Conservation (phyloP, 1,140 invertebrate species). For the Aphis craccivora region DNA sequence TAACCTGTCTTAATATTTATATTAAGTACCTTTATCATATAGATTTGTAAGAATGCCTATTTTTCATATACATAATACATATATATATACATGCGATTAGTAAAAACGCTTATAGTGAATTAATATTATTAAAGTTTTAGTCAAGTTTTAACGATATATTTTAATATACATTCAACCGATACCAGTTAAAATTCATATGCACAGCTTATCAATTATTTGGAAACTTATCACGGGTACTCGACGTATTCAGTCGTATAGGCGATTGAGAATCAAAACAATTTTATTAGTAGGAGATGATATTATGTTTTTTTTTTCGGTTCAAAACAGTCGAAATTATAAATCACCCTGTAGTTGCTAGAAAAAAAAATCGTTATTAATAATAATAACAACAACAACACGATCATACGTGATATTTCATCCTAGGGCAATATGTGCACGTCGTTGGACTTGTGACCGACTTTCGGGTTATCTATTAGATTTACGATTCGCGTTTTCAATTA, state of each 20-base stretch:
- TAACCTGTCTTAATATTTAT: not conserved
- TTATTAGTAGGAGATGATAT: not conserved
- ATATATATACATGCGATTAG: not conserved
- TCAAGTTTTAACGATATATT: not conserved
- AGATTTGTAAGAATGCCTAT: not conserved
- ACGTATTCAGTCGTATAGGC: no score
- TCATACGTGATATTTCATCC: not conserved
- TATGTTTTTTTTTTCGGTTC: not conserved
- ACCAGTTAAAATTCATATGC: no score
- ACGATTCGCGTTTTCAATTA: not conserved
- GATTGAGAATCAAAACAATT: not conserved
- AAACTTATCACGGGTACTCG: no score
- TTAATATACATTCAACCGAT: not conserved
- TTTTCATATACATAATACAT: no score
- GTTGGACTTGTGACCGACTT: constrained; percentile 19
- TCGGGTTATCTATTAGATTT: not conserved
- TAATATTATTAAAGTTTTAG: not conserved
- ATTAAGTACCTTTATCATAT: not conserved
- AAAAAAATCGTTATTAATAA: not conserved
- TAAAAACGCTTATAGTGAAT: not conserved
- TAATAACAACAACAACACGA: not conserved
- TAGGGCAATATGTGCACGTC: not conserved
- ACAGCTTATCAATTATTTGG: no score
- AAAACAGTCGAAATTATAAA: not conserved
- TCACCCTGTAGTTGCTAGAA: not conserved